A percentile compares a stretch with the other conserved stretches of the same genome.
phyloP scores from a whole-genome alignment of 2,888 invertebrate genomes.

The Dryobotodes eremita region DNA sequence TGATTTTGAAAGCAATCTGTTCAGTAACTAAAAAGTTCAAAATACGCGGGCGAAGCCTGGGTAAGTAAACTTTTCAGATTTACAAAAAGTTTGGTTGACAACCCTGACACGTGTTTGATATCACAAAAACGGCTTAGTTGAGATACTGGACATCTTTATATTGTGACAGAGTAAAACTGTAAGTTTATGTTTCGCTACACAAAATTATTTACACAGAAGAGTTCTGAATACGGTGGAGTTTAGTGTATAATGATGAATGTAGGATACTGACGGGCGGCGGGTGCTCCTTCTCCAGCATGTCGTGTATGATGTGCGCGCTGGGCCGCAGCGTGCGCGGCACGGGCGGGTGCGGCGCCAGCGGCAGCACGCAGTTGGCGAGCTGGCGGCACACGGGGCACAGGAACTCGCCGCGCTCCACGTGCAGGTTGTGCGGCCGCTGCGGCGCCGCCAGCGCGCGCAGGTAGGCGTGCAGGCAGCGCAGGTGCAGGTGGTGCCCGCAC shows the following conservation, averaged over 20 bases:
- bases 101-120: no score
- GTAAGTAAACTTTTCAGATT: no score
- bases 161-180: no score
- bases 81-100: no score
- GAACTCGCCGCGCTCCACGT: conserved; percentile 94
- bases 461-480: conserved; percentile 98
- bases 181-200: no score
- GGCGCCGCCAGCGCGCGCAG: conserved; percentile 95
- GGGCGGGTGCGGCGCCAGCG: conserved; percentile 92
- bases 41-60: no score
- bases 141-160: no score
- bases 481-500: conserved; percentile 99
- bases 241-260: no score
- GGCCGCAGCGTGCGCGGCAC: conserved; percentile 62
- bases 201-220: no score
- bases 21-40: no score
- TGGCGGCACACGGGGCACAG: conserved; percentile 98
- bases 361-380: conserved; percentile 94
- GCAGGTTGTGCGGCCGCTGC: conserved; percentile 94
- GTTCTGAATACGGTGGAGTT: no score
- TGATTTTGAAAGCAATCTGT: neutral
- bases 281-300: conserved; percentile 93
- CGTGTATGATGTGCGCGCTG: conserved; percentile 80
- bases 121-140: no score
- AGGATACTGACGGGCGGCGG: conserved; percentile 92